These are phyloP conservation scores for Pseudorectes ferrugineus DNA, from an alignment of 2,113 vertebrate species.

Conservation along the genomic window DNA sequence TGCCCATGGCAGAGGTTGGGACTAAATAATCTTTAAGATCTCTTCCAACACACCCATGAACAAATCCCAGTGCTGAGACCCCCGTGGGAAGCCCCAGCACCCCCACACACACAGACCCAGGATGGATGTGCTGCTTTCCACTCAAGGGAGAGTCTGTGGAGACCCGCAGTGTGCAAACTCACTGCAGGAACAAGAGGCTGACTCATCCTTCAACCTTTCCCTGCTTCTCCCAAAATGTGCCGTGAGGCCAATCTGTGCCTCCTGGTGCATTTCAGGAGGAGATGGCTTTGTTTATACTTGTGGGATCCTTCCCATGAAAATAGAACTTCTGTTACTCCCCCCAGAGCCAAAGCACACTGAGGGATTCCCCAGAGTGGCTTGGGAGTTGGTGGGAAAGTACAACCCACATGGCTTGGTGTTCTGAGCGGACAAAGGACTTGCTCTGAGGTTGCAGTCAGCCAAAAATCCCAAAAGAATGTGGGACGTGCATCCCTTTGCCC, in stretches of 20 bases:
- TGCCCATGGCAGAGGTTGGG: neutral
- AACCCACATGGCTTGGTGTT: neutral
- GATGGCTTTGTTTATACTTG: neutral
- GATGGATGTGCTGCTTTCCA: accelerated
- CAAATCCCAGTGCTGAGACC: neutral
- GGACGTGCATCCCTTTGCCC: neutral
- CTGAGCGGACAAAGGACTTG: neutral
- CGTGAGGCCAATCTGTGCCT: neutral
- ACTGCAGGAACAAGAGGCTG: neutral
- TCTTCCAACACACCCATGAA: neutral
- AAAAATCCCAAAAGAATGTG: neutral
- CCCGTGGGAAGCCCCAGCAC: neutral
- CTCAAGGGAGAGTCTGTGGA: accelerated
- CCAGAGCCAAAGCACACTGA: neutral
- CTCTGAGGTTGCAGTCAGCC: neutral
- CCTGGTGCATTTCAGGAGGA: neutral
- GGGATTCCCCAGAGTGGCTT: neutral
- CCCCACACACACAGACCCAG: neutral
- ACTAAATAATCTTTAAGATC: neutral
- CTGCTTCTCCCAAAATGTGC: neutral
- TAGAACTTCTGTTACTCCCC: neutral
- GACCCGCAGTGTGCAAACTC: neutral
- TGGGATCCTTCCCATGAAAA: neutral
- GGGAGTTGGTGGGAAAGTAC: neutral
- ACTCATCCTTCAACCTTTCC: neutral